phyloP scores from a whole-genome alignment of 2,797 vertebrate genomes.

The Tarsius wallacei region DNA sequence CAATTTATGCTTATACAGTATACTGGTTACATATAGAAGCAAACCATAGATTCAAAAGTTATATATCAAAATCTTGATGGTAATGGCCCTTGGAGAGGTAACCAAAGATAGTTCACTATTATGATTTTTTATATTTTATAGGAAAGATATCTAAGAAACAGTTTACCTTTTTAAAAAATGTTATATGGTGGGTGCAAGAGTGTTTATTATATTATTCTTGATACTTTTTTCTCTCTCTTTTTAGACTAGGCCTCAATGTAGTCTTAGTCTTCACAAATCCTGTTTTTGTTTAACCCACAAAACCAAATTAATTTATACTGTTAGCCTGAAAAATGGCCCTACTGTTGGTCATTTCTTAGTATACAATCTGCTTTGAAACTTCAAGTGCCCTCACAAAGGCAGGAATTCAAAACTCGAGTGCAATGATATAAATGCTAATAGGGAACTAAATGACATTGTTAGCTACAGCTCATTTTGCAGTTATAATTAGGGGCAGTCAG shows the following conservation, averaged over 20 bases:
- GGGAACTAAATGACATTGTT: conserved; percentile 64
- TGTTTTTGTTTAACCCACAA: conserved; percentile 33
- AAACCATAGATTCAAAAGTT: not conserved
- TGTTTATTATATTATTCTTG: not conserved
- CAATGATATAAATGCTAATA: conserved; percentile 68
- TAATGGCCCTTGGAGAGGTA: not conserved
- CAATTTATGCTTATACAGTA: not conserved
- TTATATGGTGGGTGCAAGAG: not conserved
- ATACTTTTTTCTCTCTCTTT: not conserved
- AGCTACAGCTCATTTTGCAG: conserved; percentile 79
- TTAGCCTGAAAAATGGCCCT: conserved; percentile 41
- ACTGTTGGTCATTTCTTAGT: conserved; percentile 50
- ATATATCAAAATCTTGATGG: not conserved
- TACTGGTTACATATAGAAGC: not conserved
- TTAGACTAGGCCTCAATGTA: not conserved
- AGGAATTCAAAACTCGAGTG: conserved; percentile 57
- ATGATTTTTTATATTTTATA: not conserved
- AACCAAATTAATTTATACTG: conserved; percentile 47
- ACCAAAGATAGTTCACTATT: not conserved
- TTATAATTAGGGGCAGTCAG: conserved; percentile 80
- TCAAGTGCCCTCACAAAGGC: conserved; percentile 48
- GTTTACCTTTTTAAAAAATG: not conserved
- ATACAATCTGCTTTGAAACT: conserved; percentile 69
- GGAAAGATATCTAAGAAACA: not conserved
- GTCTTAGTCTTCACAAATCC: conserved; percentile 68